A percentile compares a stretch with the other conserved stretches of the same genome.
phyloP scores from a whole-genome alignment of 2,888 invertebrate genomes.

The Aphrophora alni region DNA sequence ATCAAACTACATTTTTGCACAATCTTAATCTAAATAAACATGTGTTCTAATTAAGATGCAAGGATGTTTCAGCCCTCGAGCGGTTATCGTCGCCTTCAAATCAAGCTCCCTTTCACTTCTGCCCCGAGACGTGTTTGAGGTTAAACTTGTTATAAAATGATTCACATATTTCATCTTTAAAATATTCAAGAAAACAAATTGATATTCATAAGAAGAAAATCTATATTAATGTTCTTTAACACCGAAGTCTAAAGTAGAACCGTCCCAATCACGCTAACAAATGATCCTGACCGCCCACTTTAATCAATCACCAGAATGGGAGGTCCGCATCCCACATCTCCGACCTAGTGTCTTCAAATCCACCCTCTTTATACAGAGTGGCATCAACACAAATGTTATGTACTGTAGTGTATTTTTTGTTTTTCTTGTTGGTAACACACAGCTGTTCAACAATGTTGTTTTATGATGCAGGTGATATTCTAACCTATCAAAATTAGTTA shows the following conservation, averaged over 20 bases:
- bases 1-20: too few species aligned
- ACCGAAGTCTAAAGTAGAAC: too few species aligned
- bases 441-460: too few species aligned
- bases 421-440: too few species aligned
- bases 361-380: too few species aligned
- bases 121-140: not conserved
- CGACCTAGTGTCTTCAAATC: too few species aligned
- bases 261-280: not conserved
- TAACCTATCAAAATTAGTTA: too few species aligned
- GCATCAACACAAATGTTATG: too few species aligned
- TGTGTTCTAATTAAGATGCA: not conserved
- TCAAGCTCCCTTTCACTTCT: not conserved
- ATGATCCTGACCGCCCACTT: not conserved
- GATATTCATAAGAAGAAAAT: not conserved
- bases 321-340: not conserved
- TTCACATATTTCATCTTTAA: not conserved
- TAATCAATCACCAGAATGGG: not conserved
- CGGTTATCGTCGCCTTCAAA: not conserved
- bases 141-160: not conserved
- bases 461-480: too few species aligned
- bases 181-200: slow-evolving; percentile 5
- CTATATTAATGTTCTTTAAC: not conserved
- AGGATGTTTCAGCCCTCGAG: not conserved
- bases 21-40: too few species aligned
- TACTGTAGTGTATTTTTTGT: too few species aligned